phyloP scores from a whole-genome alignment of 92 coral and sea anemone species.

The Desmophyllum pertusum region DNA sequence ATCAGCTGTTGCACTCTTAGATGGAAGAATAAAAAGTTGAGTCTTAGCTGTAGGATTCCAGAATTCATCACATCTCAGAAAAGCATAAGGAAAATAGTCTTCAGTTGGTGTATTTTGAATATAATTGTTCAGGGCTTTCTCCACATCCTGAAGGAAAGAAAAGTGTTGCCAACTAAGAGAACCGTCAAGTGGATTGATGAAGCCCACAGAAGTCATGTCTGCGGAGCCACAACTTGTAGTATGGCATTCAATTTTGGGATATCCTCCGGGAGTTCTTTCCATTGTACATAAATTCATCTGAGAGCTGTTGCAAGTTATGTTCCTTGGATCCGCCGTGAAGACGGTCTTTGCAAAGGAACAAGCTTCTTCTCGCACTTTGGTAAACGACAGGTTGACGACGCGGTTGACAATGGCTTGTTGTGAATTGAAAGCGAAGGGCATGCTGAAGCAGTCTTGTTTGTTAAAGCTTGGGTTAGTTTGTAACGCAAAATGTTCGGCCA shows the following conservation, averaged over 20 bases:
- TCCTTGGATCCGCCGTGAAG: constrained; percentile 21
- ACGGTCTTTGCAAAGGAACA: constrained; percentile 30
- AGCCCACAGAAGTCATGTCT: constrained; percentile 48
- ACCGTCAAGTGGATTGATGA: constrained; percentile 46
- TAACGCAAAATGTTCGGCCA: constrained; percentile 18
- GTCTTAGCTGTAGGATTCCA: constrained; percentile 49
- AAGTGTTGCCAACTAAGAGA: constrained; percentile 36
- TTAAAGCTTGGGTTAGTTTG: constrained; percentile 1
- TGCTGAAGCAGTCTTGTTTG: neutral
- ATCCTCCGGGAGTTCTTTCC: constrained; percentile 9
- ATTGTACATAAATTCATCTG: constrained; percentile 40
- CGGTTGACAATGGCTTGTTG: neutral
- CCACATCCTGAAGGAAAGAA: constrained; percentile 50
- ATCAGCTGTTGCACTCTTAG: constrained; percentile 19
- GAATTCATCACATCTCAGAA: constrained; percentile 47
- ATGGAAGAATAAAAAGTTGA: constrained; percentile 45
- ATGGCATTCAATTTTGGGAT: constrained; percentile 41
- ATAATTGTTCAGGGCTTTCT: constrained; percentile 29
- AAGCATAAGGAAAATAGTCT: constrained; percentile 35
- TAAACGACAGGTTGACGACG: constrained; percentile 31
- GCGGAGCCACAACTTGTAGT: constrained; percentile 45
- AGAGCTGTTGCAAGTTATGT: constrained; percentile 20
- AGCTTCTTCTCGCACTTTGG: constrained; percentile 36
- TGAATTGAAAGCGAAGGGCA: constrained; percentile 38
- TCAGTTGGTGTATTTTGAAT: constrained; percentile 6